A percentile compares a stretch with the other conserved stretches of the same genome.
These are phyloP conservation scores for Panagrolaimus sp. DNA, from an alignment of 1,140 invertebrate genomes.

Conservation along the genomic window DNA sequence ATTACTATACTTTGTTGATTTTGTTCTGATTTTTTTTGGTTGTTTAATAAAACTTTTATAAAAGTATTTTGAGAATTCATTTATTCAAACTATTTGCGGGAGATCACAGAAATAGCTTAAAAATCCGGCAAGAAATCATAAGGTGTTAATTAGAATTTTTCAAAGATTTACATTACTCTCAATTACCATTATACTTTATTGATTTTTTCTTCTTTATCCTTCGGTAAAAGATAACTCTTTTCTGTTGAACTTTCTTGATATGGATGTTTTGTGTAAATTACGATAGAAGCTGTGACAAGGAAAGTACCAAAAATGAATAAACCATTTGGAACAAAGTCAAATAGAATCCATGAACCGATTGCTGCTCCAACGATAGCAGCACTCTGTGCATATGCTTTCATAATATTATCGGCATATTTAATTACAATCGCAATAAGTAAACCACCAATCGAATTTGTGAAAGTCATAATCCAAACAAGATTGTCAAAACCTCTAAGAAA, in stretches of 20 bases:
- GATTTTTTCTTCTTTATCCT: neutral
- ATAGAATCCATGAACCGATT: slow-evolving; percentile 54
- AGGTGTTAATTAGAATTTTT: too few species aligned
- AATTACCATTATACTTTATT: slow-evolving; percentile 11
- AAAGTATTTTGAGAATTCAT: too few species aligned
- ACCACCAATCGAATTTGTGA: slow-evolving; percentile 77
- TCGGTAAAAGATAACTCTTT: too few species aligned
- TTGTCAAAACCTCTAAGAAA: slow-evolving; percentile 67
- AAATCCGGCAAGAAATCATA: too few species aligned
- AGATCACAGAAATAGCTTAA: too few species aligned
- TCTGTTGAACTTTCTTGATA: neutral
- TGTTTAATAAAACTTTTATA: too few species aligned
- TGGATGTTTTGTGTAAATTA: slow-evolving; percentile 38
- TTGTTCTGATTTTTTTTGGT: too few species aligned
- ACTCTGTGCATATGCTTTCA: slow-evolving; percentile 76
- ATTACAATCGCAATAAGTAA: slow-evolving; percentile 84
- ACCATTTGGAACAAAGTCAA: slow-evolving; percentile 51
- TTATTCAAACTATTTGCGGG: too few species aligned
- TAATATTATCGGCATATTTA: slow-evolving; percentile 88
- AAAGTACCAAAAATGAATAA: slow-evolving; percentile 47
- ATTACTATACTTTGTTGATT: slow-evolving; percentile 13
- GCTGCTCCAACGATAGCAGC: slow-evolving; percentile 58
- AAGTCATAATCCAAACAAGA: slow-evolving; percentile 74
- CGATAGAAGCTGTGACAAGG: slow-evolving; percentile 44
- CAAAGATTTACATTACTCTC: too few species aligned